Evolutionary conservation across 2,113 vertebrate species (phyloP).

Genomic region (Hydrolagus affinis): DNA sequence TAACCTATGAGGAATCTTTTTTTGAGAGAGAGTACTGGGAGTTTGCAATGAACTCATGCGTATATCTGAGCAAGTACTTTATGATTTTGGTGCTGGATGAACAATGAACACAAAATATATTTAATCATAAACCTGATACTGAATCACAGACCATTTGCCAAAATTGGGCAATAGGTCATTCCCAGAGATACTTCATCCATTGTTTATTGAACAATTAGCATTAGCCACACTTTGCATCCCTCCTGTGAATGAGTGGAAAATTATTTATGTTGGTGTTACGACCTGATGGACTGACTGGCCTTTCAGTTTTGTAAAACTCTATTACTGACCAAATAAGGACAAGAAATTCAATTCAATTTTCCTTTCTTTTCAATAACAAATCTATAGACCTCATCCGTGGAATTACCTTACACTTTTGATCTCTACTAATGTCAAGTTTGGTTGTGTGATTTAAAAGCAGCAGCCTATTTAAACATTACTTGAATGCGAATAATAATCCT

Average conservation of each 20-base stretch:
- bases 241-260: not conserved
- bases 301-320: too few species aligned
- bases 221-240: not conserved
- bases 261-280: not conserved
- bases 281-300: too few species aligned
- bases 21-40: not conserved
- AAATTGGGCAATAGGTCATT: not conserved
- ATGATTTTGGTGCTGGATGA: not conserved
- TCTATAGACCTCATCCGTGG: too few species aligned
- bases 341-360: too few species aligned
- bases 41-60: not conserved
- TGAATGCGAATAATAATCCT: too few species aligned
- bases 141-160: not conserved
- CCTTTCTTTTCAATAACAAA: too few species aligned
- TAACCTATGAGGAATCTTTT: not conserved
- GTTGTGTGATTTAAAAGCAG: too few species aligned
- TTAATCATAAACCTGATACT: not conserved
- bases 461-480: too few species aligned
- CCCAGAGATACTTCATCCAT: not conserved
- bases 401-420: too few species aligned
- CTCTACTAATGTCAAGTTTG: too few species aligned
- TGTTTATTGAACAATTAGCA: not conserved
- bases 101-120: not conserved
- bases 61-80: not conserved
- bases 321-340: too few species aligned